phyloP scores from a whole-genome alignment of 2,888 invertebrate species.

The Oxyscelio sp. region DNA sequence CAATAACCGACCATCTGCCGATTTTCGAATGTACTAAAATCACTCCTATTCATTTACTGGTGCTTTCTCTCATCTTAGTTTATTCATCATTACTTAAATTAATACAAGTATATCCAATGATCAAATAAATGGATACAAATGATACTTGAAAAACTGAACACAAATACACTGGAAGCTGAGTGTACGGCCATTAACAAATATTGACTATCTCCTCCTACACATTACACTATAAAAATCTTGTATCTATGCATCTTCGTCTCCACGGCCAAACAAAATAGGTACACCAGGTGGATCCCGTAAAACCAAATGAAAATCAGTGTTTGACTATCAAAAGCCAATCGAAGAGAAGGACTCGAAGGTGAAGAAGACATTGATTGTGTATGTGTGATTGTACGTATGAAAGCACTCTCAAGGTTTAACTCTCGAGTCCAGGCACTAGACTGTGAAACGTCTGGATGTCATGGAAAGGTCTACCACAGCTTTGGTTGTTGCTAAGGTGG shows the following conservation, averaged over 20 bases:
- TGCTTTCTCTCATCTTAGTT: background rate
- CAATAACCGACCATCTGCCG: background rate
- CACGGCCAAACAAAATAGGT: slow-evolving; percentile 35
- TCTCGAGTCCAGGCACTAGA: slow-evolving; percentile 86
- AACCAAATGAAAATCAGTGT: too few relatives aligned
- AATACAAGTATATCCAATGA: slow-evolving; percentile 1
- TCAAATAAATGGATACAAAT: too few relatives aligned
- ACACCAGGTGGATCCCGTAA: too few relatives aligned
- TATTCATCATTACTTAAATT: background rate
- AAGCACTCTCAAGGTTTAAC: slow-evolving; percentile 78
- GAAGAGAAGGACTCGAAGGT: background rate
- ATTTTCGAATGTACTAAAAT: too few relatives aligned
- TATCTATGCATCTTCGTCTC: slow-evolving; percentile 27
- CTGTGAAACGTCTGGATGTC: slow-evolving; percentile 87
- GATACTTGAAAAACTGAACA: background rate
- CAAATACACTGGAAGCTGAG: slow-evolving; percentile 9
- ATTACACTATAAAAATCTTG: slow-evolving; percentile 31
- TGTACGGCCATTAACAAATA: background rate
- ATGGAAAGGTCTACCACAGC: slow-evolving; percentile 86
- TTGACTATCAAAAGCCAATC: background rate
- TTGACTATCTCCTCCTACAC: slow-evolving; percentile 3
- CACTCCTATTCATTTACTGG: too few relatives aligned
- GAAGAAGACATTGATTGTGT: slow-evolving; percentile 24
- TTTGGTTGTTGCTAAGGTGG: slow-evolving; percentile 85
- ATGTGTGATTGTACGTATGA: background rate